phyloP scores from a whole-genome alignment of 2,113 vertebrate species.

The Actenoides hombroni region DNA sequence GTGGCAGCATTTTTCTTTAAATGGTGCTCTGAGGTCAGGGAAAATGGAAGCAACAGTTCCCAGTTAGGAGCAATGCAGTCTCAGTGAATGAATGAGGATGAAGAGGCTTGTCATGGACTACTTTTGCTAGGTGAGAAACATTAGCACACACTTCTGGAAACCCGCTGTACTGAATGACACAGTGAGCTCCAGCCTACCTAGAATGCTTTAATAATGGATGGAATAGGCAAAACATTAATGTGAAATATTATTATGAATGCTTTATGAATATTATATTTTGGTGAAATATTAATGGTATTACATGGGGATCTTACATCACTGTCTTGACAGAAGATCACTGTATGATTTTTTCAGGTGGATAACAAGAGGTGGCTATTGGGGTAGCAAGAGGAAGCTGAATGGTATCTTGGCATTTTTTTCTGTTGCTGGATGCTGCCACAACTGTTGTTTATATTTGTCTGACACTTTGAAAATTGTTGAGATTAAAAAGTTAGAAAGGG shows the following conservation, averaged over 20 bases:
- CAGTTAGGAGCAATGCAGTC: not conserved
- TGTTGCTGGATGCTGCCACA: not conserved
- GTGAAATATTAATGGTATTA: not conserved
- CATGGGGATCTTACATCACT: not conserved
- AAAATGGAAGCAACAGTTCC: not conserved
- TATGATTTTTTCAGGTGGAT: not conserved
- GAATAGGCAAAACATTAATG: not conserved
- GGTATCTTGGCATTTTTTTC: not conserved
- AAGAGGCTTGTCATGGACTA: not conserved
- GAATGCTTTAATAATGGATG: not conserved
- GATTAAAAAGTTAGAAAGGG: not conserved
- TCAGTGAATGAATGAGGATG: rapidly evolving
- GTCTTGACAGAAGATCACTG: not conserved
- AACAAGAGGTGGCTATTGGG: rapidly evolving
- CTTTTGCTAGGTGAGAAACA: not conserved
- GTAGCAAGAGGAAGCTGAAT: not conserved
- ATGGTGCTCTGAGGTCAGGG: not conserved
- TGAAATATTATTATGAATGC: not conserved
- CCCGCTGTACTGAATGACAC: rapidly evolving
- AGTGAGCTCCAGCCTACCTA: not conserved
- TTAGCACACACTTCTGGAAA: not conserved
- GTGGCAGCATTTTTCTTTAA: not conserved
- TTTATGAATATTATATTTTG: not conserved
- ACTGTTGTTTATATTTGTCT: not conserved
- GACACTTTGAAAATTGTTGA: not conserved